These are phyloP conservation scores for Dichetophora obliterata DNA, from an alignment of 2,888 invertebrate species.

Conservation along the genomic window DNA sequence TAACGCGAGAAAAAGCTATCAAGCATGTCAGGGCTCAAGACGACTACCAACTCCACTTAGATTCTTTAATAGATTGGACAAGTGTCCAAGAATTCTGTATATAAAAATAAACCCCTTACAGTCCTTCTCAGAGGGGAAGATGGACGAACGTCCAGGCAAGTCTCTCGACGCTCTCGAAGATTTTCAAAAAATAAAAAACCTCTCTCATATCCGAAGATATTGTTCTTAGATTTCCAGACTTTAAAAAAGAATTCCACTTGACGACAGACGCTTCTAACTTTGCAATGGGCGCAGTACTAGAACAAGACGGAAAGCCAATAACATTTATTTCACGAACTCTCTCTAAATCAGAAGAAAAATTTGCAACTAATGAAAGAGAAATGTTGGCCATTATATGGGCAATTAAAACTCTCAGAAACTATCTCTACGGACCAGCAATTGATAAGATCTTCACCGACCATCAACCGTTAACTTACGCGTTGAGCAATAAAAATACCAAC, in stretches of 20 bases:
- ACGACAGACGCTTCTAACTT: constrained; percentile 38
- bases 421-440: constrained; percentile 28
- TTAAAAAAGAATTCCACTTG: constrained; percentile 44
- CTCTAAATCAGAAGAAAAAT: constrained; percentile 22
- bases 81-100: constrained; percentile 32
- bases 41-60: no score
- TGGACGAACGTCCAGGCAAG: constrained; percentile 41
- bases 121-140: constrained; percentile 48
- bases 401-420: constrained; percentile 26
- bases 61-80: constrained; percentile 26
- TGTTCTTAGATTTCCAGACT: constrained; percentile 44
- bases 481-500: no score
- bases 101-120: constrained; percentile 46
- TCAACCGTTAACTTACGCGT: no score
- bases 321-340: constrained; percentile 36
- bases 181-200: constrained; percentile 42
- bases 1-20: no score
- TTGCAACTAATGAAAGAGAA: constrained; percentile 32
- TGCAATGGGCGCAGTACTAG: constrained; percentile 37
- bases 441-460: constrained; percentile 21
- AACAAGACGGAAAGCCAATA: constrained; percentile 28
- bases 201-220: constrained; percentile 40
- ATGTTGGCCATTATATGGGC: constrained; percentile 36
- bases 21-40: no score
- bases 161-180: constrained; percentile 37